Percentiles rank a stretch among this genome's conserved stretches.
Evolutionary conservation across 2,113 vertebrate genomes (phyloP).

Genomic region (Upupa epops): DNA sequence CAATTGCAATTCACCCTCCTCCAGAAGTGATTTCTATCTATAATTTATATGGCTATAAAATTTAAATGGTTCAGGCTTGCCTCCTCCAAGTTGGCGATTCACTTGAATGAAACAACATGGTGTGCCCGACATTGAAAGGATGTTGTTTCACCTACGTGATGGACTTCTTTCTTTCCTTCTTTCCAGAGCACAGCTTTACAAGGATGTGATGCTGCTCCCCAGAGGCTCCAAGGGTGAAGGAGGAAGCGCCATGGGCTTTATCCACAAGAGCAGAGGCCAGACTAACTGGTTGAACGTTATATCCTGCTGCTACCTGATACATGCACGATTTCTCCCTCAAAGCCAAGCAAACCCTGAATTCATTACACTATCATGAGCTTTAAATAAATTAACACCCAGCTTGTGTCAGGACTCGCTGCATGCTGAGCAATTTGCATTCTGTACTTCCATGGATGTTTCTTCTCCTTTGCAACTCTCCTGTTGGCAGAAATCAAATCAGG

Average conservation of each 20-base stretch:
- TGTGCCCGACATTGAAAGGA: fast-evolving
- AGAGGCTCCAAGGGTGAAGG: not conserved
- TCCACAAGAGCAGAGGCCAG: not conserved
- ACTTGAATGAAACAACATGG: not conserved
- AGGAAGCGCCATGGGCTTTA: not conserved
- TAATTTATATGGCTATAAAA: constrained; percentile 35
- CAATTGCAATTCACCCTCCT: constrained; percentile 4
- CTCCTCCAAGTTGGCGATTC: not conserved
- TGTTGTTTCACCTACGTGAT: not conserved
- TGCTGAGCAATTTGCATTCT: constrained; percentile 42
- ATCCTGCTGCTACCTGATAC: not conserved
- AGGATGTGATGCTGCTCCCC: not conserved
- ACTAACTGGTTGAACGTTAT: not conserved
- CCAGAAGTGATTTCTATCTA: constrained; percentile 25
- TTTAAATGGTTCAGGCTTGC: not conserved
- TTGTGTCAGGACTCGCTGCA: not conserved
- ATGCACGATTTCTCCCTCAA: not conserved
- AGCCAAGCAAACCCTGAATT: constrained; percentile 23
- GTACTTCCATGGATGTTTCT: not conserved
- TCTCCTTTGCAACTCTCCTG: not conserved
- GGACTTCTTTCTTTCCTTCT: not conserved
- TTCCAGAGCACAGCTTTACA: not conserved
- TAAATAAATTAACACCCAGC: constrained; percentile 56
- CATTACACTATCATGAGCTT: constrained; percentile 15
- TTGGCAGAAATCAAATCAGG: not conserved